phyloP scores from a whole-genome alignment of 30 jellyfish, hydroid and myxozoan species.

The Chrysaora quinquecirrha region DNA sequence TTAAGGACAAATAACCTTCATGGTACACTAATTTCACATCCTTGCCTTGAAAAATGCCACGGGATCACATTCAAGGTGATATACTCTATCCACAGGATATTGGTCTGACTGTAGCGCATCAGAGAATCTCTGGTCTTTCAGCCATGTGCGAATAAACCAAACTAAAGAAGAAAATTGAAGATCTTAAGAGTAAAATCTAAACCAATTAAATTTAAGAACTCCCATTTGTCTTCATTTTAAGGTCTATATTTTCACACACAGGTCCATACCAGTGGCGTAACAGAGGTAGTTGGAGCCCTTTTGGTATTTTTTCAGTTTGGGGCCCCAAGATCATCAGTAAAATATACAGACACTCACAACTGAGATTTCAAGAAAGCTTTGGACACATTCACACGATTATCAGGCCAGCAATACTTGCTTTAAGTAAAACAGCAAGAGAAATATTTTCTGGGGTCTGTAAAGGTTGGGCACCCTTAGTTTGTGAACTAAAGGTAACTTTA shows the following conservation, averaged over 20 bases:
- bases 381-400: neutral
- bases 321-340: neutral
- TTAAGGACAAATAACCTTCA: neutral
- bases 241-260: too few relatives aligned
- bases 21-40: neutral
- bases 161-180: neutral
- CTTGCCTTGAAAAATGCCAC: neutral
- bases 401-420: neutral
- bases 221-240: too few relatives aligned
- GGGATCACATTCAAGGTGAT: neutral
- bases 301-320: too few relatives aligned
- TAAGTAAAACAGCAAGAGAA: neutral
- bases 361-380: neutral
- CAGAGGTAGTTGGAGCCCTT: too few relatives aligned
- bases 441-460: neutral
- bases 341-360: neutral
- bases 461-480: neutral
- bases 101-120: slow-evolving; percentile 2
- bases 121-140: neutral
- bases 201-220: neutral
- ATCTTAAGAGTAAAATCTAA: neutral
- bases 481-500: neutral
- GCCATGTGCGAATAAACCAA: slow-evolving; percentile 1
- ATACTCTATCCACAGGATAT: neutral
- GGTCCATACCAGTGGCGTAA: too few relatives aligned